These are phyloP conservation scores for Puma concolor DNA, from an alignment of 2,113 vertebrate genomes.

Conservation along the genomic window DNA sequence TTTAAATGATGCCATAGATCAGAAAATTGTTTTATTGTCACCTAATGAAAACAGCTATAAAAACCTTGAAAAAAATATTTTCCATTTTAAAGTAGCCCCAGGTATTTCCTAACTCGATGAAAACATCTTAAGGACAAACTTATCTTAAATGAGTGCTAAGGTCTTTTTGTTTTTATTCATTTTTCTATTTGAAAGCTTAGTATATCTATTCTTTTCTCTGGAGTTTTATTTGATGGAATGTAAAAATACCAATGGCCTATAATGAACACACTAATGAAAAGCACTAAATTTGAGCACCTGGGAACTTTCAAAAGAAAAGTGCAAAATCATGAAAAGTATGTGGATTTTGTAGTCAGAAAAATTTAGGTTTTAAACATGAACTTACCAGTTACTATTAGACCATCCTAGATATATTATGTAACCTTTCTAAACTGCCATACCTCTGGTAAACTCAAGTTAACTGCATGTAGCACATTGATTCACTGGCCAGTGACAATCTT, in stretches of 20 bases:
- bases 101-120: neutral
- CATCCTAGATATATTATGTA: neutral
- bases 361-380: neutral
- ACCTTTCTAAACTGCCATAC: rapidly evolving
- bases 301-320: neutral
- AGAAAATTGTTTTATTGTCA: constrained; percentile 45
- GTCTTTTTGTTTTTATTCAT: constrained; percentile 2
- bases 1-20: constrained; percentile 42
- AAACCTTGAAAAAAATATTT: neutral
- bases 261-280: neutral
- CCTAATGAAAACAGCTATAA: constrained; percentile 48
- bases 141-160: neutral
- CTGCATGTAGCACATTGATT: neutral
- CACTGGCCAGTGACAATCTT: neutral
- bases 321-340: neutral
- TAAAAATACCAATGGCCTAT: neutral
- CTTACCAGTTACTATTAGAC: neutral
- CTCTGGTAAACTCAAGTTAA: neutral
- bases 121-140: neutral
- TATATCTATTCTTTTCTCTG: neutral
- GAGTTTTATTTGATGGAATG: neutral
- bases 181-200: neutral
- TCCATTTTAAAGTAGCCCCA: constrained; percentile 48
- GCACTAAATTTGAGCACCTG: neutral
- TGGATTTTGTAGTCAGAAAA: neutral